Conservation (phyloP, 2,888 invertebrate genomes). For the Acrocyrtus sp. region DNA sequence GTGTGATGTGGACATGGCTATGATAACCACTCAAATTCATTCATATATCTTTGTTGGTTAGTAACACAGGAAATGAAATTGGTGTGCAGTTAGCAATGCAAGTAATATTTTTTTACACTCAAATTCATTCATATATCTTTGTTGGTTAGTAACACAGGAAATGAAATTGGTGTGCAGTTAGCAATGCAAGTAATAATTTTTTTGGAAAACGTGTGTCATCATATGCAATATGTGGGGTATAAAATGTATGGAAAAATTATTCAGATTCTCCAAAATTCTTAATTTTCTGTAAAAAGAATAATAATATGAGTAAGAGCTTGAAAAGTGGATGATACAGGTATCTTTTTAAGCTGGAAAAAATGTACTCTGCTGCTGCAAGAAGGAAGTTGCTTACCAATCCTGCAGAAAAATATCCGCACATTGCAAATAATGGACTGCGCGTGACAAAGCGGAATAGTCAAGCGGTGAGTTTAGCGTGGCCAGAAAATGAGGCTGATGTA, state of each 20-base stretch:
- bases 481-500: constrained; percentile 33
- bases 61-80: constrained; percentile 7
- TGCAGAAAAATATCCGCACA: constrained; percentile 29
- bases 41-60: constrained; percentile 9
- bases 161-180: too few species aligned
- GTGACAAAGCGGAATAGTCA: constrained; percentile 49
- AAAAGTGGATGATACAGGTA: too few species aligned
- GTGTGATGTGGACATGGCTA: background rate
- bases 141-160: constrained; percentile 16
- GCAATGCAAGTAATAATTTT: too few species aligned
- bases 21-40: background rate
- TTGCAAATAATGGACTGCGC: constrained; percentile 51
- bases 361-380: background rate
- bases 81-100: too few species aligned
- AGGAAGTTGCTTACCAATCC: background rate
- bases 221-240: background rate
- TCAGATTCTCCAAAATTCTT: background rate
- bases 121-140: too few species aligned
- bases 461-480: constrained; percentile 43
- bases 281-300: too few species aligned
- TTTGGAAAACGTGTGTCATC: too few species aligned
- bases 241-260: background rate
- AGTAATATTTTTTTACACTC: too few species aligned
- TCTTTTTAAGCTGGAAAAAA: too few species aligned
- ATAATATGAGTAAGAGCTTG: too few species aligned